phyloP scores from a whole-genome alignment of 2,888 invertebrate genomes.

The Acrobasis consociella region DNA sequence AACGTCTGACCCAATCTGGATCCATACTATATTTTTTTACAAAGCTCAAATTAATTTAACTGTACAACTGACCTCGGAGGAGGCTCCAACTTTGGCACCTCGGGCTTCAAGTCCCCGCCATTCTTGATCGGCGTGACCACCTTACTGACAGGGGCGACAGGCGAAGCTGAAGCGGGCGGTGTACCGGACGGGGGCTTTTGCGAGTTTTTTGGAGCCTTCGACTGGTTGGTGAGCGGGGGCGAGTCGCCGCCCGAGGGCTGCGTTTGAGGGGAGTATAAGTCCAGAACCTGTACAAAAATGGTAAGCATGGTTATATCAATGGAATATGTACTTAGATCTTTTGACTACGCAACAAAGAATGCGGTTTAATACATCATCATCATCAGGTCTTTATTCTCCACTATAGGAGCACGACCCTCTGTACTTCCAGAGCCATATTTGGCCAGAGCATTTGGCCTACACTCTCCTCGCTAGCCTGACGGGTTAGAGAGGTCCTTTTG shows the following conservation, averaged over 20 bases:
- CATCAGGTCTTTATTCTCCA: too few relatives aligned
- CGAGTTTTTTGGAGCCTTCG: slow-evolving; percentile 80
- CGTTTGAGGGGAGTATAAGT: slow-evolving; percentile 92
- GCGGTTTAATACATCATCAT: too few relatives aligned
- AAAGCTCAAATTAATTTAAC: neutral
- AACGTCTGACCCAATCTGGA: too few relatives aligned
- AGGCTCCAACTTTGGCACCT: slow-evolving; percentile 63
- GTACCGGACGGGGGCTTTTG: slow-evolving; percentile 76
- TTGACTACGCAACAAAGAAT: too few relatives aligned
- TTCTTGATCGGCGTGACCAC: slow-evolving; percentile 68
- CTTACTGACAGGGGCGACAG: slow-evolving; percentile 61
- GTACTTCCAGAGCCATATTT: too few relatives aligned
- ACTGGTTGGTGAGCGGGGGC: slow-evolving; percentile 83
- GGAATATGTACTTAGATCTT: too few relatives aligned
- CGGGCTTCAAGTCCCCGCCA: slow-evolving; percentile 61
- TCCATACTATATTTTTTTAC: too few relatives aligned
- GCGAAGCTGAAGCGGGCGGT: slow-evolving; percentile 77
- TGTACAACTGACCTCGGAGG: slow-evolving; percentile 43
- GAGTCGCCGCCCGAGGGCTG: slow-evolving; percentile 85
- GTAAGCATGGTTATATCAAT: too few relatives aligned
- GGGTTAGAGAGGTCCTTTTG: too few relatives aligned
- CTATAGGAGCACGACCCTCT: too few relatives aligned
- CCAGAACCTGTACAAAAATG: slow-evolving; percentile 91
- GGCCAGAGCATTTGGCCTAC: too few relatives aligned
- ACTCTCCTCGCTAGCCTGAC: too few relatives aligned